These are phyloP conservation scores for Florisuga fusca DNA, from an alignment of 2,797 vertebrate species.

Conservation along the genomic window DNA sequence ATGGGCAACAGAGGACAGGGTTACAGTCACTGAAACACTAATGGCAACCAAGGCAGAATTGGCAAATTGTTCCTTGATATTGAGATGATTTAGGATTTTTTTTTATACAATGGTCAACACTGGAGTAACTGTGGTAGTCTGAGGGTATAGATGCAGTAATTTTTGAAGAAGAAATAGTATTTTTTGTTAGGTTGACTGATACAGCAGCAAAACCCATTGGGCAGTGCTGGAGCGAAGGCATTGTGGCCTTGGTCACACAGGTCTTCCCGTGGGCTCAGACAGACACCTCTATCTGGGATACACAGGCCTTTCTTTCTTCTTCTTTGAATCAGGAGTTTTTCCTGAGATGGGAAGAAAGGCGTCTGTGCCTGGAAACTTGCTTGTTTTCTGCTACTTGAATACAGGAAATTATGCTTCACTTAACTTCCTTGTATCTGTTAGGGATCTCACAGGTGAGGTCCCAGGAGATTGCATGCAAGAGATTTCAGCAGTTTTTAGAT, in stretches of 20 bases:
- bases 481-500: neutral
- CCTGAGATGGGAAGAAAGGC: neutral
- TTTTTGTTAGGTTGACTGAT: neutral
- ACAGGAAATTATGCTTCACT: neutral
- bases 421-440: neutral
- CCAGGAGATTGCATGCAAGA: neutral
- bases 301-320: neutral
- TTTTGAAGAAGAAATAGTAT: neutral
- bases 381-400: neutral
- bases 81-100: neutral
- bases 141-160: neutral
- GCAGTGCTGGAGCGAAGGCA: neutral
- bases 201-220: neutral
- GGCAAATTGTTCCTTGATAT: neutral
- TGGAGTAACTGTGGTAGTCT: neutral
- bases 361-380: neutral
- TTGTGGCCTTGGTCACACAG: neutral
- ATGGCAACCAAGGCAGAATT: neutral
- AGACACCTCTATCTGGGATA: neutral
- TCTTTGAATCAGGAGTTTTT: neutral
- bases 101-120: neutral
- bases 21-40: neutral
- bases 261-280: fast-evolving
- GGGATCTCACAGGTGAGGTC: neutral
- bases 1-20: neutral